These are phyloP conservation scores for Trilocha varians DNA, from an alignment of 2,888 invertebrate species.

Conservation along the genomic window DNA sequence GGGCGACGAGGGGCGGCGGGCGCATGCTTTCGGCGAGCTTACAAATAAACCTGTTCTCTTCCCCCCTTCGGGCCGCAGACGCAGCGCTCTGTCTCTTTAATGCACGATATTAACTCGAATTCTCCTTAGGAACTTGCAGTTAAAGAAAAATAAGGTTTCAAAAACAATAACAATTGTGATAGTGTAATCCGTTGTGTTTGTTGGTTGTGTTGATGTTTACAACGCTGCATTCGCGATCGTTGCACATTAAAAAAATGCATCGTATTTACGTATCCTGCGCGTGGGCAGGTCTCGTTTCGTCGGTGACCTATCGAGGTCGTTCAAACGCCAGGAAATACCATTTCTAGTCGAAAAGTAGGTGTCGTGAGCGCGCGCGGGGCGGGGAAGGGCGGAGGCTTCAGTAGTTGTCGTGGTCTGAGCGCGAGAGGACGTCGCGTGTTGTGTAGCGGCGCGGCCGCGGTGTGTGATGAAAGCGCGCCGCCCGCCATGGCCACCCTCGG, in stretches of 20 bases:
- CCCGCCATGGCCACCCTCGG: conserved; percentile 93
- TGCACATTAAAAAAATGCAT: conserved; percentile 21
- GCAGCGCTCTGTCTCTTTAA: conserved; percentile 22
- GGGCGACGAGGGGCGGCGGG: conserved; percentile 1
- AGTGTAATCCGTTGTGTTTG: no score
- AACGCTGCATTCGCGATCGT: no score
- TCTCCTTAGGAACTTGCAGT: neutral
- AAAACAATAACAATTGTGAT: no score
- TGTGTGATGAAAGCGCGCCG: conserved; percentile 60
- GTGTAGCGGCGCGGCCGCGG: conserved; percentile 50
- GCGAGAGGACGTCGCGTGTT: conserved; percentile 42
- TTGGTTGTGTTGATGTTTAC: no score
- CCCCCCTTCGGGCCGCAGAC: conserved; percentile 11
- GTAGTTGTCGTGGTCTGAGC: conserved; percentile 33
- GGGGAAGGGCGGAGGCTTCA: conserved; percentile 18
- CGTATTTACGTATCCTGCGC: conserved; percentile 3
- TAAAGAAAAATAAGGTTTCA: neutral
- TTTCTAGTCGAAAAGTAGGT: conserved; percentile 27
- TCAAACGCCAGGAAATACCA: conserved; percentile 13
- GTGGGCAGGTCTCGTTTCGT: conserved; percentile 4
- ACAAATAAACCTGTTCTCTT: conserved; percentile 56
- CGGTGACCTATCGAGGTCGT: conserved; percentile 11
- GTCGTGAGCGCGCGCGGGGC: conserved; percentile 12
- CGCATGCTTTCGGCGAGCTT: conserved; percentile 43
- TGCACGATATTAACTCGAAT: conserved; percentile 30